phyloP scores from a whole-genome alignment of 1,140 invertebrate genomes.

The Euwallacea fornicatus region DNA sequence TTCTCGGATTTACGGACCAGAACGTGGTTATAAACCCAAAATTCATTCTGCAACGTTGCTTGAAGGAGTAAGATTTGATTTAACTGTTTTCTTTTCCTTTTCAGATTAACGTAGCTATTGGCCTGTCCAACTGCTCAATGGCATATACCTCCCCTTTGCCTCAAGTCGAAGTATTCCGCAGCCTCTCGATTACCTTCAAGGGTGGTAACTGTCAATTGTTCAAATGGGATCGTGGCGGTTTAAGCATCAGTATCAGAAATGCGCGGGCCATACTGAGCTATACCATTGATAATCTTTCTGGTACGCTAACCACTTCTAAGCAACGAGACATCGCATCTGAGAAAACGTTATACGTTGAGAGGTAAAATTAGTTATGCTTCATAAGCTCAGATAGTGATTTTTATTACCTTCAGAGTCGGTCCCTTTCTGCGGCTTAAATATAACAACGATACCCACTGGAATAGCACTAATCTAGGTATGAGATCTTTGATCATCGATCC shows the following conservation, averaged over 20 bases:
- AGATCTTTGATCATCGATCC: conserved; percentile 33
- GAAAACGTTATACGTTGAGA: conserved; percentile 32
- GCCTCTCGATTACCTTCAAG: conserved; percentile 41
- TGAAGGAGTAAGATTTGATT: neutral
- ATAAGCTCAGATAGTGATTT: neutral
- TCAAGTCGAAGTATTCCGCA: conserved; percentile 37
- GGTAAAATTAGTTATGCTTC: conserved; percentile 9
- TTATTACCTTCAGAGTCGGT: conserved; percentile 14
- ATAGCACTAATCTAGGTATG: conserved; percentile 21
- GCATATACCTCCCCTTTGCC: conserved; percentile 62
- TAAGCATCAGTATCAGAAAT: conserved; percentile 27
- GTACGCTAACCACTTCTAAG: too few relatives aligned
- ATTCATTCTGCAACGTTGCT: neutral
- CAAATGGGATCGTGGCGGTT: conserved; percentile 23
- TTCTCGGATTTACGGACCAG: too few relatives aligned
- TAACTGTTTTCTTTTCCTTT: conserved; percentile 1
- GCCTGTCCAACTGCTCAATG: conserved; percentile 68
- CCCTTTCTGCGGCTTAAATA: conserved; percentile 37
- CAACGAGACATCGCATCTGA: neutral
- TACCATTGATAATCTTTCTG: neutral
- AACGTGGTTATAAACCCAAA: too few relatives aligned
- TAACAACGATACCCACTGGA: conserved; percentile 23
- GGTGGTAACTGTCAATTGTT: conserved; percentile 41
- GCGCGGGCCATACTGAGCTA: conserved; percentile 18
- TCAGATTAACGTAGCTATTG: conserved; percentile 44